Evolutionary conservation across 1,140 invertebrate species (phyloP).

Genomic region (Bombus picipes): DNA sequence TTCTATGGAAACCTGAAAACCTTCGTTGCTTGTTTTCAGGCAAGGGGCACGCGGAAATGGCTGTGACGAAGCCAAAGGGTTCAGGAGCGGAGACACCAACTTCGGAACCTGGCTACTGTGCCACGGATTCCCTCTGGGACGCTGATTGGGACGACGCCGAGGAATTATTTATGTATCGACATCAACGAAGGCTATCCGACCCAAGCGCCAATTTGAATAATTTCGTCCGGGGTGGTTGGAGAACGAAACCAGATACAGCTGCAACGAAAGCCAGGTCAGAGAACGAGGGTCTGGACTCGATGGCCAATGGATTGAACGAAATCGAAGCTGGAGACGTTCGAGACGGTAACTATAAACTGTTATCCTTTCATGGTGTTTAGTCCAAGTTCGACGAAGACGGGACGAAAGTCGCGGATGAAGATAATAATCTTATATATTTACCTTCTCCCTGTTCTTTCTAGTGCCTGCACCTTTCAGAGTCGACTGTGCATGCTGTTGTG

Average conservation of each 20-base stretch:
- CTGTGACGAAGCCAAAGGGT: slow-evolving; percentile 95
- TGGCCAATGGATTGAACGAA: slow-evolving; percentile 92
- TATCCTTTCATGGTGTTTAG: neutral
- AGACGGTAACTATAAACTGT: slow-evolving; percentile 88
- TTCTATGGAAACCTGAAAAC: neutral
- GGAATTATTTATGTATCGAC: slow-evolving; percentile 90
- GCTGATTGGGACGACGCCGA: slow-evolving; percentile 94
- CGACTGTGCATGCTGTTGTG: slow-evolving; percentile 36
- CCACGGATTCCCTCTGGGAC: slow-evolving; percentile 91
- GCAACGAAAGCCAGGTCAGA: slow-evolving; percentile 93
- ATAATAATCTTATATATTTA: neutral
- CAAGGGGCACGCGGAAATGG: slow-evolving; percentile 99
- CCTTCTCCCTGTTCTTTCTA: slow-evolving; percentile 12
- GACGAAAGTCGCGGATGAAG: neutral
- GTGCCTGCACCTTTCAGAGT: slow-evolving; percentile 3
- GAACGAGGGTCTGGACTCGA: slow-evolving; percentile 93
- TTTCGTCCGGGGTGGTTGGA: slow-evolving; percentile 92
- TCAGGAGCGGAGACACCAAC: slow-evolving; percentile 96
- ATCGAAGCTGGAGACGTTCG: slow-evolving; percentile 96
- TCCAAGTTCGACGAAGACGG: neutral
- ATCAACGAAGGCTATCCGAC: slow-evolving; percentile 94
- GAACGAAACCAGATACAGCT: slow-evolving; percentile 84
- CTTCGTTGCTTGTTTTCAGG: slow-evolving; percentile 72
- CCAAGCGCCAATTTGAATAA: slow-evolving; percentile 96
- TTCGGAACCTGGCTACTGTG: slow-evolving; percentile 94